phyloP scores from a whole-genome alignment of 2,888 invertebrate genomes.

The Coleophora flavipennella region DNA sequence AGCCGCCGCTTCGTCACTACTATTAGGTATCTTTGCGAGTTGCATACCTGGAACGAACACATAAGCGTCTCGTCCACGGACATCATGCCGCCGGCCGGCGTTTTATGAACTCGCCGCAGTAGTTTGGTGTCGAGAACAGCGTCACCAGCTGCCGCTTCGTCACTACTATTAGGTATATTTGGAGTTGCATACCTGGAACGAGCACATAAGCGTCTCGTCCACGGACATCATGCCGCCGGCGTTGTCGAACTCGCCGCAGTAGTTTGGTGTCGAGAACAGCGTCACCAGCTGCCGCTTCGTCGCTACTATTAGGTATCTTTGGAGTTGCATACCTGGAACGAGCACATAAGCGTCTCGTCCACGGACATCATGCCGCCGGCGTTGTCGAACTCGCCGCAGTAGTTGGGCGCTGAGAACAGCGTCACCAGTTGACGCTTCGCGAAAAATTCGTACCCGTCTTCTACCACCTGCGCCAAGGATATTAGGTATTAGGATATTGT shows the following conservation, averaged over 20 bases:
- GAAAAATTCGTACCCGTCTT: slow-evolving; percentile 99
- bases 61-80: slow-evolving; percentile 98
- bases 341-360: slow-evolving; percentile 99
- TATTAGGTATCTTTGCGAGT: no score
- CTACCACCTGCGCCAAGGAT: slow-evolving; percentile 80
- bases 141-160: slow-evolving; percentile 98
- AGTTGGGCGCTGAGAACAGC: slow-evolving; percentile 98
- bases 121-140: slow-evolving; percentile 98
- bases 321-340: slow-evolving; percentile 99
- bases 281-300: slow-evolving; percentile 98
- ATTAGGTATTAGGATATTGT: not conserved
- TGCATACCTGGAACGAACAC: slow-evolving; percentile 99
- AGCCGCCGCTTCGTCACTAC: slow-evolving; percentile 96
- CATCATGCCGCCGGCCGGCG: slow-evolving; percentile 99
- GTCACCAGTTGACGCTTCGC: slow-evolving; percentile 98
- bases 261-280: slow-evolving; percentile 98
- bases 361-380: slow-evolving; percentile 99
- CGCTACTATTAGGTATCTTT: no score
- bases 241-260: slow-evolving; percentile 98
- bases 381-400: slow-evolving; percentile 98
- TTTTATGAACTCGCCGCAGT: slow-evolving; percentile 98
- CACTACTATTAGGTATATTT: no score
- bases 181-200: slow-evolving; percentile 90
- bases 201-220: slow-evolving; percentile 99
- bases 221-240: slow-evolving; percentile 99